Conservation (phyloP, 2,888 invertebrate genomes). For the Calliphora vomitoria region DNA sequence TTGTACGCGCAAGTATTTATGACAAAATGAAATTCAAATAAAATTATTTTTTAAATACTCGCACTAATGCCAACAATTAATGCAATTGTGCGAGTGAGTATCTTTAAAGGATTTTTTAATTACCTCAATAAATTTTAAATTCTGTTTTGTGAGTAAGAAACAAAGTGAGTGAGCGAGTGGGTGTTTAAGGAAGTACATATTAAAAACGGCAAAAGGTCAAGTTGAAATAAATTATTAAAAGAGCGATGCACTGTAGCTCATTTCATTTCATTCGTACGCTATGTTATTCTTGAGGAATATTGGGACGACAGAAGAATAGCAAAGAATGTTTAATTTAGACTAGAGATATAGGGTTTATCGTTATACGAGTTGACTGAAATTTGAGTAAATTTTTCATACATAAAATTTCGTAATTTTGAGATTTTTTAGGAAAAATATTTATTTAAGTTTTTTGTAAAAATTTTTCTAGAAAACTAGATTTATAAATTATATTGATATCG, state of each 20-base stretch:
- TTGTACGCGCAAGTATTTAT: neutral
- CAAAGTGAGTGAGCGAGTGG: neutral
- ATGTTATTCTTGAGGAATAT: no score
- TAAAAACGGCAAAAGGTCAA: neutral
- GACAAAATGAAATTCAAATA: conserved; percentile 10
- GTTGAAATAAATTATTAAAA: neutral
- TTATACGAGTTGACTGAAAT: no score
- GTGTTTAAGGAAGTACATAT: neutral
- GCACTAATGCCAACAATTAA: neutral
- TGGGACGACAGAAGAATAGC: no score
- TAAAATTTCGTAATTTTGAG: no score
- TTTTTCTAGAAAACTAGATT: no score
- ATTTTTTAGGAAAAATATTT: no score
- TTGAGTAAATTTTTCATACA: no score
- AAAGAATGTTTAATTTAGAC: no score
- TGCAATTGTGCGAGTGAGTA: neutral
- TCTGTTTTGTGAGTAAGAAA: neutral
- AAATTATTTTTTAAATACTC: conserved; percentile 12
- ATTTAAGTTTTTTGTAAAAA: no score
- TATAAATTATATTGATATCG: no score
- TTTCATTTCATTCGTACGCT: neutral
- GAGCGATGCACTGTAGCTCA: neutral
- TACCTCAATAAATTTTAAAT: neutral
- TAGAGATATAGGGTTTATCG: no score
- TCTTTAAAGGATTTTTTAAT: conserved; percentile 9